Evolutionary conservation across 1,140 invertebrate genomes (phyloP), one percentile per base, ranked within the genome.

Genomic region (Littorina saxatilis): DNA sequence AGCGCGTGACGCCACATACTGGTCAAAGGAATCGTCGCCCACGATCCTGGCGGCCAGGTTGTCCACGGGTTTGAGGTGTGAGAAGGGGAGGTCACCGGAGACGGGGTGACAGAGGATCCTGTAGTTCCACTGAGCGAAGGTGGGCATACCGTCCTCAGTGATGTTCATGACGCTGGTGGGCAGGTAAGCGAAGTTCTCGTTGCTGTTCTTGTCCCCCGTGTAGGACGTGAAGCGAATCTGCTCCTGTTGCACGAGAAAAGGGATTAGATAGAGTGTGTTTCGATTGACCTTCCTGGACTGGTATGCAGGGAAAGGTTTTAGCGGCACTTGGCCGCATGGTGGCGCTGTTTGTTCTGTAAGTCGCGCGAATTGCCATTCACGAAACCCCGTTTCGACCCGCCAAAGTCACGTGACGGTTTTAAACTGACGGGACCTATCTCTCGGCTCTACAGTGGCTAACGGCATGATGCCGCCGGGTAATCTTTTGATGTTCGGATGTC

Each of bases 111-210:
- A 91, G 1, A 88, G 58, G 27, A 91, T 89, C 55, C 88, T 82
- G 80, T 91, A 91, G 82, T 90, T 89, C 89, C 89, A 91, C 83
- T 91, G 88, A 11, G 85, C 85, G 43, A 82, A 86, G 43, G 58
- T 66, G 4, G 87, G 86, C 15, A 66, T 75, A n/a, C 82, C 84
- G 29, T 86, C 80, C 29, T 82, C 80, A 13, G 79, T 79, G 37
- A 87, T 52, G 39, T 84, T 80, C 52, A 85, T 78, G 37, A 89
- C 82, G 23, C 77, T 87, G 37, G 83, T 84, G 15, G 87, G 87
- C 20, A 89, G 84, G 79, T 78, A 88, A 35, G 83, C 84, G 37
- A 82, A 85, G 81, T 88, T 87, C 78, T 90, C 84, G 27, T 52
- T 15, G 39, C 76, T 47, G 66, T 80, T 85, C 47, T 86, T 86